Evolutionary conservation across 1,140 invertebrate genomes (phyloP).

Genomic region (Neocloeon triangulifer): DNA sequence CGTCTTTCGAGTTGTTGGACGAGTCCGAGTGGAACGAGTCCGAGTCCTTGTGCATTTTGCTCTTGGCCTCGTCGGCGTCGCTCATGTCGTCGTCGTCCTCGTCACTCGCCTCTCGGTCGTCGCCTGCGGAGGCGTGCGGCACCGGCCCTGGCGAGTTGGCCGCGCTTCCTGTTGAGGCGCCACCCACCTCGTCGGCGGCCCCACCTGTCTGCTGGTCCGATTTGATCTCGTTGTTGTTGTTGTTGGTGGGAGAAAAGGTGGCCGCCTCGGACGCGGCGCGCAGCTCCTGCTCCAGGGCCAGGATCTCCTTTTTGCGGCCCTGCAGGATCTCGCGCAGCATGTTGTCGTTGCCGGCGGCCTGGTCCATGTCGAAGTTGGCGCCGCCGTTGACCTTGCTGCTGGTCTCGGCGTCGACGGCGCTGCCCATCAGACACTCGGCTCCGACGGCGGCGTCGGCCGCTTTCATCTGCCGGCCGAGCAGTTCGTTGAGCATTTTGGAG

Average conservation of each 20-base stretch:
- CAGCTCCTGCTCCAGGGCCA: slow-evolving; percentile 35
- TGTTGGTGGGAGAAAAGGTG: slow-evolving; percentile 21
- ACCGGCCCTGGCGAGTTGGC: slow-evolving; percentile 17
- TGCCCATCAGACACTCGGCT: slow-evolving; percentile 10
- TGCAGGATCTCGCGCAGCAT: slow-evolving; percentile 65
- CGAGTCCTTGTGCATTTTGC: too few species aligned
- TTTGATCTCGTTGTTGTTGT: slow-evolving; percentile 21
- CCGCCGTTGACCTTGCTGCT: slow-evolving; percentile 6
- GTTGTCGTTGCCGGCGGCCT: slow-evolving; percentile 19
- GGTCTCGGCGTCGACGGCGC: slow-evolving; percentile 13
- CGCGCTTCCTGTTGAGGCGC: slow-evolving; percentile 22
- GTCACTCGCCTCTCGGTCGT: background rate
- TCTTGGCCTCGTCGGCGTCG: background rate
- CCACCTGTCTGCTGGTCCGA: slow-evolving; percentile 17
- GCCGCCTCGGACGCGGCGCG: slow-evolving; percentile 18
- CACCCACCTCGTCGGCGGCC: slow-evolving; percentile 25
- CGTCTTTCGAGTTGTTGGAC: too few species aligned
- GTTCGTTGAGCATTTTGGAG: slow-evolving; percentile 64
- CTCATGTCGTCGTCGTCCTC: background rate
- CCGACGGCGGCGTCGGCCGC: slow-evolving; percentile 33
- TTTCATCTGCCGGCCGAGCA: slow-evolving; percentile 50
- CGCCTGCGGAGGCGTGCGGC: background rate
- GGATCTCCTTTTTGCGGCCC: slow-evolving; percentile 49
- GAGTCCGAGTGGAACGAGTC: too few species aligned
- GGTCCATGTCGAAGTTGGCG: background rate